Evolutionary conservation across 2,113 vertebrate genomes (phyloP).

Genomic region (Gobio gobio): DNA sequence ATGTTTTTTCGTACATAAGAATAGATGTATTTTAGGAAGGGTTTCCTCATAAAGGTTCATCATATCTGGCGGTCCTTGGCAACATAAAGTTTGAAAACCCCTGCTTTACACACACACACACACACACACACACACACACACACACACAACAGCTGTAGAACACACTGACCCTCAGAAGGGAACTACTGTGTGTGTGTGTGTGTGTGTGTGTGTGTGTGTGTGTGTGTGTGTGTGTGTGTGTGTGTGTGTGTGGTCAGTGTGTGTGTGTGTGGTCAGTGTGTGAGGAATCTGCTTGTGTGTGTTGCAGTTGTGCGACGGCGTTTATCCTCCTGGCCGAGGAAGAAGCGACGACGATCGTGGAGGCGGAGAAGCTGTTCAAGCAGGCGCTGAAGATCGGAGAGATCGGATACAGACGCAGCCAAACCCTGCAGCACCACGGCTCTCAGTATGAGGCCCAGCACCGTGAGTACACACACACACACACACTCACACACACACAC

Average conservation of each 20-base stretch:
- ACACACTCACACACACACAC: too few relatives aligned
- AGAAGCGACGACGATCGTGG: conserved; percentile 96
- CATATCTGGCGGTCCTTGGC: too few relatives aligned
- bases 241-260: background rate
- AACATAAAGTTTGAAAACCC: too few relatives aligned
- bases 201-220: background rate
- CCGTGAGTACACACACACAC: background rate
- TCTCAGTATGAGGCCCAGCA: too few relatives aligned
- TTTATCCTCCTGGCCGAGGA: conserved; percentile 97
- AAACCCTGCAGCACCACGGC: too few relatives aligned
- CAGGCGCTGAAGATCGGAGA: conserved; percentile 95
- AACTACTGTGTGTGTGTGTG: background rate
- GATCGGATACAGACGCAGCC: conserved; percentile 90
- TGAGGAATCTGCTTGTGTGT: background rate
- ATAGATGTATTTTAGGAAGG: too few relatives aligned
- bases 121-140: too few relatives aligned
- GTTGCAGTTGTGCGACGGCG: conserved; percentile 86
- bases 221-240: background rate
- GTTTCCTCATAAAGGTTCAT: too few relatives aligned
- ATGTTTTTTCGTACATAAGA: too few relatives aligned
- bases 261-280: background rate
- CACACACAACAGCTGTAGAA: too few relatives aligned
- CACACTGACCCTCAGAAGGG: too few relatives aligned
- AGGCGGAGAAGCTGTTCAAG: conserved; percentile 95
- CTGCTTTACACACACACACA: too few relatives aligned